Percentiles rank a stretch among this genome's conserved stretches.
phyloP scores from a whole-genome alignment of 2,797 vertebrate genomes.

The Meriones psammophilus region DNA sequence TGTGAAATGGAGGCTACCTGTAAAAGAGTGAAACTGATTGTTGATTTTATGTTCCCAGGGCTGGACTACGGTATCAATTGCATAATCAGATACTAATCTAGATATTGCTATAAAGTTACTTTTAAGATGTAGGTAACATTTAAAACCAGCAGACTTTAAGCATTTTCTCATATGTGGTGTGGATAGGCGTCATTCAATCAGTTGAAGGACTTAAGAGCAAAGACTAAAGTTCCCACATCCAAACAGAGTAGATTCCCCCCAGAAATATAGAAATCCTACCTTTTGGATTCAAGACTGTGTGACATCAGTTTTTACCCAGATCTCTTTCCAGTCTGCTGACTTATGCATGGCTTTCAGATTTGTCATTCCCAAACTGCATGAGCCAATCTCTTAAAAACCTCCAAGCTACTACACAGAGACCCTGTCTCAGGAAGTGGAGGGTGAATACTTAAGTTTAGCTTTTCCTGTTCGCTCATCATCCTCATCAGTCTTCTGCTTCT shows the following conservation, averaged over 20 bases:
- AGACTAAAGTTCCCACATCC: neutral
- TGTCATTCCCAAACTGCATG: neutral
- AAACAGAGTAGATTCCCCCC: neutral
- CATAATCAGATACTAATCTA: neutral
- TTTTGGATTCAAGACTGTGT: neutral
- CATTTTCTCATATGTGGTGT: neutral
- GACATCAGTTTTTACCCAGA: neutral
- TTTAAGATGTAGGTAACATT: constrained; percentile 10
- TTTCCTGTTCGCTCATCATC: neutral
- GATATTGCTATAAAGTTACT: neutral
- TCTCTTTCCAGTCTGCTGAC: neutral
- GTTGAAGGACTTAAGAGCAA: neutral
- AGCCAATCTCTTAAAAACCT: neutral
- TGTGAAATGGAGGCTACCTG: neutral
- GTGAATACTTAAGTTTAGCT: neutral
- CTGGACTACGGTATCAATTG: neutral
- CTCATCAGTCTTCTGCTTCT: neutral
- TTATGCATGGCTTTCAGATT: neutral
- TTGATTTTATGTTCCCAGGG: constrained; percentile 1
- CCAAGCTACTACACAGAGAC: too few relatives aligned
- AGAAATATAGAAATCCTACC: neutral
- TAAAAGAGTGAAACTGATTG: neutral
- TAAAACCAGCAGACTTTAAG: neutral
- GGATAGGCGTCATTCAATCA: neutral
- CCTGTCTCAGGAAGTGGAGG: neutral